Percentiles rank a stretch among this genome's conserved stretches.
Conservation (phyloP, 2,113 vertebrate species). For the Azemiops feae region DNA sequence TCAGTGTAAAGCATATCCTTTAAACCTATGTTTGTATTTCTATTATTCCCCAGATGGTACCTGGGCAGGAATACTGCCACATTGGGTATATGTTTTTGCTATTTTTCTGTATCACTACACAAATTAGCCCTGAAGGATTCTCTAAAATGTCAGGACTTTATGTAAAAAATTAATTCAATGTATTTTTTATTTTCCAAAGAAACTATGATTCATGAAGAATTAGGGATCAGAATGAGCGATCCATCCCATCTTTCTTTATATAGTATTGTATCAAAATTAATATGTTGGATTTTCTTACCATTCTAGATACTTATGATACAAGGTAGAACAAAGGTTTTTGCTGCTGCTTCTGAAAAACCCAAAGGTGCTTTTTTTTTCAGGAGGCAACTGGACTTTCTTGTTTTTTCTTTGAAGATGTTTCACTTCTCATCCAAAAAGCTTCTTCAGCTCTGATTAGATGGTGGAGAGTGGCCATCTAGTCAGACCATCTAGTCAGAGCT, state of each 20-base stretch:
- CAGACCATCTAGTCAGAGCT: too few species aligned
- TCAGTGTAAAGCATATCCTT: constrained; percentile 52
- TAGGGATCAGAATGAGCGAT: constrained; percentile 10
- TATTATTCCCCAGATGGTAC: constrained; percentile 20
- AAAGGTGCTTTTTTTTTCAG: too few species aligned
- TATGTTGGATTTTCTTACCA: constrained; percentile 11
- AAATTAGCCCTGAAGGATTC: constrained; percentile 13
- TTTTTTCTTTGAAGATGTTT: too few species aligned
- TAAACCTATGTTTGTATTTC: constrained; percentile 38
- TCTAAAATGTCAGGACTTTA: constrained; percentile 30
- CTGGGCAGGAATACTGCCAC: neutral
- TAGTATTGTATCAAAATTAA: neutral
- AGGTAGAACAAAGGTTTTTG: fast-evolving
- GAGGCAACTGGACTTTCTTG: too few species aligned
- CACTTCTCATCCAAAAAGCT: too few species aligned
- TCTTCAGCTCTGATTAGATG: too few species aligned
- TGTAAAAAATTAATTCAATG: constrained; percentile 32
- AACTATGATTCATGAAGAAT: constrained; percentile 29
- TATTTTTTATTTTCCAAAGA: constrained; percentile 12
- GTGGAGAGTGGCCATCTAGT: too few species aligned
- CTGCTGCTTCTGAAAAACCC: neutral
- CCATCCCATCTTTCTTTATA: neutral
- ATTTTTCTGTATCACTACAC: constrained; percentile 14
- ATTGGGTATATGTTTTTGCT: neutral
- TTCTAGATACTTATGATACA: neutral